phyloP scores from a whole-genome alignment of 2,888 invertebrate species.

The Dexiosoma caninum region DNA sequence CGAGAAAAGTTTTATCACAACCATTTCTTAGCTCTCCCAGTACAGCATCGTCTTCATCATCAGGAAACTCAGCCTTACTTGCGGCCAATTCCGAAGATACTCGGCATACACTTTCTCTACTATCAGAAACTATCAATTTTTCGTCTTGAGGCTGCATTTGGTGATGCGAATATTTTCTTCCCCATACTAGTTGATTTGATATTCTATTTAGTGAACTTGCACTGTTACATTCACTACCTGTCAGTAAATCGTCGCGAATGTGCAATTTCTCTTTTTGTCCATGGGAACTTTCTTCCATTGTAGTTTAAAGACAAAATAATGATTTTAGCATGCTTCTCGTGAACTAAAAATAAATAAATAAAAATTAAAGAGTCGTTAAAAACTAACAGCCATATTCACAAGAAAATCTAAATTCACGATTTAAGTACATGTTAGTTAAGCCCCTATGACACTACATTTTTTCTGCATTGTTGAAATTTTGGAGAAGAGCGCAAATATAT shows the following conservation, averaged over 20 bases:
- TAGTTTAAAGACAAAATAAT: neutral
- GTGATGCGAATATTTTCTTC: neutral
- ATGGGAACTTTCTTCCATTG: constrained; percentile 35
- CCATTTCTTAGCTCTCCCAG: constrained; percentile 59
- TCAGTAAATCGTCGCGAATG: neutral
- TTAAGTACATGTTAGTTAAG: no score
- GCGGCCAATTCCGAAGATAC: neutral
- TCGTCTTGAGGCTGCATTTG: neutral
- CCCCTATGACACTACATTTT: no score
- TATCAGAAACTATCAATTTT: neutral
- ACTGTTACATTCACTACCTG: neutral
- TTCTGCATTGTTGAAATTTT: no score
- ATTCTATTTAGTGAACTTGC: neutral
- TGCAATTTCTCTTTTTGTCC: neutral
- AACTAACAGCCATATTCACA: no score
- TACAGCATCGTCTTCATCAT: constrained; percentile 61
- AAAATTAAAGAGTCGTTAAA: no score
- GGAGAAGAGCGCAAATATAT: no score
- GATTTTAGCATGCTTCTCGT: constrained; percentile 16
- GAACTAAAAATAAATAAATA: constrained; percentile 22
- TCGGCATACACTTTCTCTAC: neutral
- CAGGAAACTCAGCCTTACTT: constrained; percentile 26
- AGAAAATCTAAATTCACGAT: no score
- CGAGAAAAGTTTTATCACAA: constrained; percentile 61
- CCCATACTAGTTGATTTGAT: no score